A percentile compares a stretch with the other conserved stretches of the same genome.
phyloP scores from a whole-genome alignment of 1,140 invertebrate species.

The Brachionus sp. region DNA sequence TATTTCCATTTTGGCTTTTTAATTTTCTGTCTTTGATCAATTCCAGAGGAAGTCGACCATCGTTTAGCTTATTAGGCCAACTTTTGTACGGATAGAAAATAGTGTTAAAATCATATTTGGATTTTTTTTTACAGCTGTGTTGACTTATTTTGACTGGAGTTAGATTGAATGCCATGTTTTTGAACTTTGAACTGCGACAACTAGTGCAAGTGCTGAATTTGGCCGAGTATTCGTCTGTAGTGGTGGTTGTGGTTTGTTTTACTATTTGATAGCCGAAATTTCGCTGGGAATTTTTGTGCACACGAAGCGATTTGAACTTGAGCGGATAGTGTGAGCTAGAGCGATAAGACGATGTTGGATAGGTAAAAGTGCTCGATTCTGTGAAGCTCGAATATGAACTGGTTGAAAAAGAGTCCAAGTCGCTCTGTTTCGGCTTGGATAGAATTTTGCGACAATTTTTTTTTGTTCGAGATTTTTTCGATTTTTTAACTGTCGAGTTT shows the following conservation, averaged over 20 bases:
- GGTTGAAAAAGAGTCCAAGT: not conserved
- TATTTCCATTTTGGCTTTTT: not conserved
- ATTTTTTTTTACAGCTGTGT: not conserved
- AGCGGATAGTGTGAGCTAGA: not conserved
- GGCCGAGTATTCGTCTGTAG: conserved; percentile 23
- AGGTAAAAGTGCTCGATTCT: conserved; percentile 11
- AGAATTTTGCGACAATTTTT: not conserved
- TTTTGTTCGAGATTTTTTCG: not conserved
- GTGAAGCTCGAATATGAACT: not conserved
- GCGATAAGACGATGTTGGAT: not conserved
- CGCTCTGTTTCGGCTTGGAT: not conserved
- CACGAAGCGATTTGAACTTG: not conserved
- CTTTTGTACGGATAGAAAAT: conserved; percentile 25
- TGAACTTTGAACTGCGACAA: not conserved
- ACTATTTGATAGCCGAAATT: conserved; percentile 28
- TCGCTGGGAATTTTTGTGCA: not conserved
- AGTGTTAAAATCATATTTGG: not conserved
- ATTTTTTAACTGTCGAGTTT: conserved; percentile 18
- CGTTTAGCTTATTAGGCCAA: not conserved
- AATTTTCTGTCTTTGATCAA: not conserved
- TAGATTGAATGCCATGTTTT: conserved; percentile 4
- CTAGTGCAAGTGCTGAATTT: conserved; percentile 11
- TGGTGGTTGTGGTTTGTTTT: not conserved
- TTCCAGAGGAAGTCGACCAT: too few relatives aligned
- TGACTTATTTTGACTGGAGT: not conserved